Conservation (phyloP, 2,888 invertebrate genomes). For the Rambutsinella grinnellia region DNA sequence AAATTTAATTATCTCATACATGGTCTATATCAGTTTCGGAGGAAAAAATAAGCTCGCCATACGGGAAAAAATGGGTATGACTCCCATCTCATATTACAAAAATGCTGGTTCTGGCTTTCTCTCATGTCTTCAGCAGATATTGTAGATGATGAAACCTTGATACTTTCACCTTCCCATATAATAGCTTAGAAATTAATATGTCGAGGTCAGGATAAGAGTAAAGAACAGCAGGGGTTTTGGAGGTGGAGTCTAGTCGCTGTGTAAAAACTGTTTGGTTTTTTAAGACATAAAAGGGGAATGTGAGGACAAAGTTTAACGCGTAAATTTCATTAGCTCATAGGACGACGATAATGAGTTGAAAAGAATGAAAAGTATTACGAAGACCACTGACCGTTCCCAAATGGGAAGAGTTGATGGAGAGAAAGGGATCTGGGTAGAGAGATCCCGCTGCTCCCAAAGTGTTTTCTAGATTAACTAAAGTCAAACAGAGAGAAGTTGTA, state of each 20-base stretch:
- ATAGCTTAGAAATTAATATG: slow-evolving; percentile 26
- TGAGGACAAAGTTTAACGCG: slow-evolving; percentile 36
- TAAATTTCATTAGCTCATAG: slow-evolving; percentile 40
- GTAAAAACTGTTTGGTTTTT: no score
- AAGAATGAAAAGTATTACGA: no score
- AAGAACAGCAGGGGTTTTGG: no score
- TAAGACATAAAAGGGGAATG: no score
- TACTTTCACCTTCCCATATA: slow-evolving; percentile 35
- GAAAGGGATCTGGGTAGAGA: slow-evolving; percentile 13
- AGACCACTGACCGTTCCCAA: slow-evolving; percentile 45
- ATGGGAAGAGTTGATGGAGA: slow-evolving; percentile 32
- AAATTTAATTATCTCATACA: background rate
- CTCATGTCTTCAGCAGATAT: background rate
- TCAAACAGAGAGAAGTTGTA: slow-evolving; percentile 1
- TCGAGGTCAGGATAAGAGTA: slow-evolving; percentile 29
- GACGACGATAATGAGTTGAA: slow-evolving; percentile 13
- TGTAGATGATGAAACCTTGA: slow-evolving; percentile 17
- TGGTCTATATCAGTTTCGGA: background rate
- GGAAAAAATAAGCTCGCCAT: background rate
- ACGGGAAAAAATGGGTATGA: background rate
- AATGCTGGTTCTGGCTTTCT: background rate
- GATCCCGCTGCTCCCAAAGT: slow-evolving; percentile 31
- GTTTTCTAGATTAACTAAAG: slow-evolving; percentile 39
- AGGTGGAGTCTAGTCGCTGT: no score
- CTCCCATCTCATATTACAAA: background rate